These are phyloP conservation scores for Desmodus rotundus DNA, from an alignment of 2,113 vertebrate genomes.

Conservation along the genomic window DNA sequence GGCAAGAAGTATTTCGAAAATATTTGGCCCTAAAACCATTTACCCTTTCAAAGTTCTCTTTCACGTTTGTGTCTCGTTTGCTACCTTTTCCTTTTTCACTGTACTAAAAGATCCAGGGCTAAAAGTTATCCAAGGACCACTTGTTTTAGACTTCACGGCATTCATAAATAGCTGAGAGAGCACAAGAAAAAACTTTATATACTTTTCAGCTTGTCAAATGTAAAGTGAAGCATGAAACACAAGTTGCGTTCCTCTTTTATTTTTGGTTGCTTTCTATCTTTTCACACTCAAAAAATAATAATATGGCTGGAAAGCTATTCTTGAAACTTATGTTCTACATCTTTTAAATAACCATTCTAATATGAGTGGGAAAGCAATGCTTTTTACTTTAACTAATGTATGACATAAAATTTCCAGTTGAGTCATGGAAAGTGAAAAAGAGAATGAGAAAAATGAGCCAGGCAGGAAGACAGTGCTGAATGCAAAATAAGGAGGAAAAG, in stretches of 20 bases:
- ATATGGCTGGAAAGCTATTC: not conserved
- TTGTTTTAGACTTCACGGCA: not conserved
- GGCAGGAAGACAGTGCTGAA: conserved; percentile 46
- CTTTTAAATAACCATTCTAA: conserved; percentile 15
- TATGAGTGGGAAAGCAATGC: not conserved
- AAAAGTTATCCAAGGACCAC: not conserved
- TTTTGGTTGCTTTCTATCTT: not conserved
- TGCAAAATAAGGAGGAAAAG: conserved; percentile 68
- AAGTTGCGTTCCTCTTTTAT: not conserved
- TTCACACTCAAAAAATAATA: not conserved
- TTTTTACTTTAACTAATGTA: not conserved
- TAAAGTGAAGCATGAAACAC: not conserved
- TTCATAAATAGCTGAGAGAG: not conserved
- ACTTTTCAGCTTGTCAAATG: not conserved
- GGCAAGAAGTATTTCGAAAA: not conserved
- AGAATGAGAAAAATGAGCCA: conserved; percentile 48
- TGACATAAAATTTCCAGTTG: conserved; percentile 43
- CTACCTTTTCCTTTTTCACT: not conserved
- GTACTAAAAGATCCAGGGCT: not conserved
- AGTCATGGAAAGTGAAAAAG: conserved; percentile 15
- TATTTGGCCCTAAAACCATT: not conserved
- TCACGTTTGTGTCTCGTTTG: not conserved
- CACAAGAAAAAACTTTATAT: not conserved
- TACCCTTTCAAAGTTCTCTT: not conserved
- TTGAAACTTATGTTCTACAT: not conserved